phyloP scores from a whole-genome alignment of 2,797 vertebrate species.

The Galaxias olidus region DNA sequence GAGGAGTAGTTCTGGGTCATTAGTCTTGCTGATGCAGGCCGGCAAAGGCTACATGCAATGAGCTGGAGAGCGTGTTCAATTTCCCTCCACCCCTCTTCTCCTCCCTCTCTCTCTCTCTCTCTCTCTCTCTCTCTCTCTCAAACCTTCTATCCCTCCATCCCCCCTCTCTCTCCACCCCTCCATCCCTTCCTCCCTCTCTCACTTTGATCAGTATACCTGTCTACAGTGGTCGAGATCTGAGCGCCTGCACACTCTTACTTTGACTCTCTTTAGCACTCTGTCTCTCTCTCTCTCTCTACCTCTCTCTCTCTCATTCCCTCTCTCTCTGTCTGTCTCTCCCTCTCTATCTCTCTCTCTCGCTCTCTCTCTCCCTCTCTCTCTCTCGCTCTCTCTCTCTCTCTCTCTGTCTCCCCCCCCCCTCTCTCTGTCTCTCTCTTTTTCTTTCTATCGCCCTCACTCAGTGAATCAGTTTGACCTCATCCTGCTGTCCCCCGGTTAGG shows the following conservation, averaged over 20 bases:
- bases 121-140: constrained; percentile 8
- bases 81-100: constrained; percentile 33
- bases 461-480: too few relatives aligned
- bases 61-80: constrained; percentile 61
- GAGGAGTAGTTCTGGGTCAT: constrained; percentile 75
- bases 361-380: background rate
- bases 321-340: too few relatives aligned
- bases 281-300: background rate
- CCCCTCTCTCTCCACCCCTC: background rate
- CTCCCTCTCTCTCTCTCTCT: background rate
- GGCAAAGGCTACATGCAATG: constrained; percentile 71
- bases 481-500: too few relatives aligned
- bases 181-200: constrained; percentile 4
- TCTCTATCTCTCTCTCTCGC: background rate
- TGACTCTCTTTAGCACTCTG: too few relatives aligned
- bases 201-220: constrained; percentile 19
- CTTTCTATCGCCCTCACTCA: too few relatives aligned
- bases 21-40: constrained; percentile 70
- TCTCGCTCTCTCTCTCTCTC: background rate
- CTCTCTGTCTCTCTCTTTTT: too few relatives aligned
- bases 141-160: constrained; percentile 36
- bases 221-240: background rate
- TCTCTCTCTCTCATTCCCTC: too few relatives aligned
- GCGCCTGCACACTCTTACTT: background rate
- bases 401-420: too few relatives aligned